Conservation (phyloP, 2,797 vertebrate species). For the Dendrocincla tyrannina region DNA sequence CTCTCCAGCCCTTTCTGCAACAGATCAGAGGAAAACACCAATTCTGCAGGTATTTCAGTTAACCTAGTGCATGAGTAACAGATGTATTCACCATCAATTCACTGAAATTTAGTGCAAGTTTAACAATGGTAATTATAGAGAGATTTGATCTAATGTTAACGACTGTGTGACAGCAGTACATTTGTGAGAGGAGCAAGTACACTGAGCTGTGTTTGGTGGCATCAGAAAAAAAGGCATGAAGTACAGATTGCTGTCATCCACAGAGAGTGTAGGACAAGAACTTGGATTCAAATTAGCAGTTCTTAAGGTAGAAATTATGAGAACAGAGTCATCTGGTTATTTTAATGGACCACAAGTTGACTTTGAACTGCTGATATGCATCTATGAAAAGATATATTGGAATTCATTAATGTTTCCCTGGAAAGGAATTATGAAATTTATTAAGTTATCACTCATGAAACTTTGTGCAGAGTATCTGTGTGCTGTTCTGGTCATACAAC, state of each 20-base stretch:
- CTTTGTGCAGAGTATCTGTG: background rate
- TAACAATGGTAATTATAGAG: background rate
- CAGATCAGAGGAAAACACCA: background rate
- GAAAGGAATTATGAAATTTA: background rate
- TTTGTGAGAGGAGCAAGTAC: background rate
- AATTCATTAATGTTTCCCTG: constrained; percentile 3
- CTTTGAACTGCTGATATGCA: constrained; percentile 1
- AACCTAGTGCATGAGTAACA: background rate
- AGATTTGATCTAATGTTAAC: background rate
- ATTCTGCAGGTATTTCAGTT: background rate
- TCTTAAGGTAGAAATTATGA: background rate
- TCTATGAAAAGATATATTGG: background rate
- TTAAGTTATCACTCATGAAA: background rate
- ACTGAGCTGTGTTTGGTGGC: background rate
- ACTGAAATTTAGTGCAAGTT: background rate
- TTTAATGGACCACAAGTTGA: background rate
- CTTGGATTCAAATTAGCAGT: background rate
- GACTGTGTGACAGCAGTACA: background rate
- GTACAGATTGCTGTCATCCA: background rate
- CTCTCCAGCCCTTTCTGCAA: background rate
- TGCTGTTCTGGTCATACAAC: background rate
- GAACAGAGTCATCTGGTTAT: background rate
- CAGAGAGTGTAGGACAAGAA: background rate
- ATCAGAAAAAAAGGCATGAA: background rate
- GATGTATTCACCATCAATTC: background rate